phyloP scores from a whole-genome alignment of 2,113 vertebrate genomes.

The Corynorhinus townsendii region DNA sequence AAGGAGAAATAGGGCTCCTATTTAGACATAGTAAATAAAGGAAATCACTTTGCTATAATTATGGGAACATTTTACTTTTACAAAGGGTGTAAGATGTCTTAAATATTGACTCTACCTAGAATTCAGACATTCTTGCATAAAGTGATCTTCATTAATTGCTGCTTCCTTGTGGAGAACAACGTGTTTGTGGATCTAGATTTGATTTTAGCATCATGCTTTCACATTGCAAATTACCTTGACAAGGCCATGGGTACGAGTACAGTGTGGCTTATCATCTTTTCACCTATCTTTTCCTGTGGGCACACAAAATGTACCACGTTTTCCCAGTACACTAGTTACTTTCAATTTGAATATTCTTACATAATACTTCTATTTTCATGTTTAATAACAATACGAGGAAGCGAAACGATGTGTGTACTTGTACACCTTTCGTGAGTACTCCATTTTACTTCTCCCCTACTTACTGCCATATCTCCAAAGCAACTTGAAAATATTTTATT shows the following conservation, averaged over 20 bases:
- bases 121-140: not conserved
- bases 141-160: not conserved
- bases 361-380: not conserved
- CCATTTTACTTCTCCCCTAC: not conserved
- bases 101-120: not conserved
- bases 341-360: not conserved
- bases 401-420: not conserved
- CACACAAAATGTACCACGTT: not conserved
- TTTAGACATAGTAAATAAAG: not conserved
- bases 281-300: not conserved
- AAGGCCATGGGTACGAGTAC: not conserved
- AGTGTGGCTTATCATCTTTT: not conserved
- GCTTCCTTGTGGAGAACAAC: not conserved
- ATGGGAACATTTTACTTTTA: not conserved
- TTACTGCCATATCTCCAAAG: not conserved
- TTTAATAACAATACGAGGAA: not conserved
- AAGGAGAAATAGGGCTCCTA: not conserved
- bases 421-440: not conserved
- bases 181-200: not conserved
- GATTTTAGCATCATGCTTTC: not conserved
- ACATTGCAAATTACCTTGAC: not conserved
- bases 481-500: conserved; percentile 38
- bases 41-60: not conserved
- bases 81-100: not conserved
- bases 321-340: not conserved